Percentiles rank a stretch among this genome's conserved stretches.
These are phyloP conservation scores for Chrysolina haemoptera DNA, from an alignment of 2,888 invertebrate genomes.

Conservation along the genomic window DNA sequence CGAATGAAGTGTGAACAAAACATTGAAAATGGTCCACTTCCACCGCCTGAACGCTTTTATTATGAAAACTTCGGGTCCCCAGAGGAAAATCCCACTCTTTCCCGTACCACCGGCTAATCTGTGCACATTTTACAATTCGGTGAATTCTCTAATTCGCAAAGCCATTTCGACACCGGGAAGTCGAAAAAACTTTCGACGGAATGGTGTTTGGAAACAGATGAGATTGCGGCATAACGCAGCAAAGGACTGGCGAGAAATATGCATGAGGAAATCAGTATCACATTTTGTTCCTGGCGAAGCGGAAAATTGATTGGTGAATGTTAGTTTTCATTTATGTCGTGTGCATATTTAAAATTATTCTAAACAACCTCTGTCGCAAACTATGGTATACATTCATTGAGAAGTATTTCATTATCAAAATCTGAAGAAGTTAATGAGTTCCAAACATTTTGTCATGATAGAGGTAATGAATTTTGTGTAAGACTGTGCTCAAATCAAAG, in stretches of 20 bases:
- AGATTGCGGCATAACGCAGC: constrained; percentile 2
- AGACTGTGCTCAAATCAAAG: too few species aligned
- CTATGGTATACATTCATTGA: too few species aligned
- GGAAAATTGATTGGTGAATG: too few species aligned
- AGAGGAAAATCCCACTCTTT: neutral
- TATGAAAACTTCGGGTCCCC: neutral
- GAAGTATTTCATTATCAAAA: too few species aligned
- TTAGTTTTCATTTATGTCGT: too few species aligned
- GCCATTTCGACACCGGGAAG: neutral
- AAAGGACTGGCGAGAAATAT: neutral
- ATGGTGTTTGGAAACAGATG: constrained; percentile 8
- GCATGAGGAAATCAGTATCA: neutral
- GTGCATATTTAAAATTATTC: too few species aligned
- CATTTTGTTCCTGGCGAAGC: neutral
- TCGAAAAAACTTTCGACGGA: neutral
- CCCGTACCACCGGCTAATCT: neutral
- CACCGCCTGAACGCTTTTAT: neutral
- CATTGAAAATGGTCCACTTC: neutral
- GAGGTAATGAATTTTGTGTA: too few species aligned
- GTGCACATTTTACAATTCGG: neutral
- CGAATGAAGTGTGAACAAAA: neutral
- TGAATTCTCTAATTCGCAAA: constrained; percentile 7
- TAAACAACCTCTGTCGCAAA: too few species aligned
- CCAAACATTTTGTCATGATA: too few species aligned
- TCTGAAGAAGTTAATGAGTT: too few species aligned